phyloP scores from a whole-genome alignment of 1,140 invertebrate genomes.

The Muscidifurax raptorellus region DNA sequence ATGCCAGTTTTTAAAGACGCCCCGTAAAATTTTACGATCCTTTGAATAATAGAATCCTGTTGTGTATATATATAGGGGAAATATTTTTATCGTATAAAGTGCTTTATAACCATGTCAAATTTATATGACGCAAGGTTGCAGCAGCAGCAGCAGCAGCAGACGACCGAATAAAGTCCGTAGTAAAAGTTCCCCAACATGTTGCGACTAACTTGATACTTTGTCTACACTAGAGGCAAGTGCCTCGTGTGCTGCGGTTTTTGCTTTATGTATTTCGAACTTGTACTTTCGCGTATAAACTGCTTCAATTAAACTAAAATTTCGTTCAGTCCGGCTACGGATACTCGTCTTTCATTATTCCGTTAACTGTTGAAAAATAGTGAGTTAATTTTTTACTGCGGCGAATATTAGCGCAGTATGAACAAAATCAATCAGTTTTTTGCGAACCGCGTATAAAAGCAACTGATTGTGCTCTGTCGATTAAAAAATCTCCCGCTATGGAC shows the following conservation, averaged over 20 bases:
- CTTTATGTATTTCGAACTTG: background rate
- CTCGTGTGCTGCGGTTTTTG: background rate
- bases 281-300: background rate
- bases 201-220: conserved; percentile 1
- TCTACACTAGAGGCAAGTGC: background rate
- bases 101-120: conserved; percentile 2
- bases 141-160: background rate
- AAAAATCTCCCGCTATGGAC: background rate
- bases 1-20: background rate
- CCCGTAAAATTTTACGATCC: background rate
- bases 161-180: background rate
- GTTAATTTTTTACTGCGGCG: background rate
- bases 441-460: too few species aligned
- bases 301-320: background rate
- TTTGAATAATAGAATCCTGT: background rate
- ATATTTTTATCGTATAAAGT: conserved; percentile 2
- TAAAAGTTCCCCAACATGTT: background rate
- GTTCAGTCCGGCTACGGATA: background rate
- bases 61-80: background rate
- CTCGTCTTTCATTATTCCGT: background rate
- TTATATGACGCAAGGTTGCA: background rate
- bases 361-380: background rate
- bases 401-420: too few species aligned
- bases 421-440: too few species aligned
- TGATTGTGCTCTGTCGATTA: too few species aligned